Evolutionary conservation across 2,888 invertebrate genomes (phyloP), one percentile per base, ranked within the genome.

Genomic region (Trichacis sp.): DNA sequence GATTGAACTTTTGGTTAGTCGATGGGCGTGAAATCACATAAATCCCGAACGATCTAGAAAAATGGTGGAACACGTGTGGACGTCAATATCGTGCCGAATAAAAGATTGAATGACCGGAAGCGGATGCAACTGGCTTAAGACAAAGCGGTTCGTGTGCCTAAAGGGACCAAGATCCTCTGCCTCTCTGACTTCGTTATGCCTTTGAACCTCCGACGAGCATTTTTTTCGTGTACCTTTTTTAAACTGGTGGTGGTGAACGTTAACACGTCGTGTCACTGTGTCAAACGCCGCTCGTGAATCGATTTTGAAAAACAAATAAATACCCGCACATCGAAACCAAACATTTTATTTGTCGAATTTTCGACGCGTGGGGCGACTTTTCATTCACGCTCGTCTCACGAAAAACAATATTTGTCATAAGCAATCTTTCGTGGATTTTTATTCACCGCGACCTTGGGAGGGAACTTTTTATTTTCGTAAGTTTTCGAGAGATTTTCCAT

Each of bases 271-370:
- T 6, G n/a, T 33, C 64, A 62, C 59, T 61, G 59, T 68, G 68
- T 59, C 64, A 59, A 68, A 64, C 64, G 55, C 64, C 64, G 58
- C 61, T 55, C 64, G 58, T 55, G 64, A 68, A 68, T 68, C 64
- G 62, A 68, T 68, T 68, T 64, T 58, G 64, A 55, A 64, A 64
- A 61, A 55, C 47, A 68, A 68, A 64, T 68, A 68, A 68, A 68
- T 68, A 68, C 58, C 54, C 57, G 53, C 42, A 38, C 24, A n/a
- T 64, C 20, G 20, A 53, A 68, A 61, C 64, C 50, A 64, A 68
- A 64, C 68, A 68, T 6, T 19, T 19, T 40, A 40, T 36, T 36
- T 36, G 12, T 36, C 11, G 11, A 4, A n/a, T 36, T n/a, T 36
- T 36, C 36, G 12, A 36, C 36, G 12, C 4, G 11, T 38, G 14